Evolutionary conservation across 2,888 invertebrate species (phyloP).

Genomic region (Tipula lateralis): DNA sequence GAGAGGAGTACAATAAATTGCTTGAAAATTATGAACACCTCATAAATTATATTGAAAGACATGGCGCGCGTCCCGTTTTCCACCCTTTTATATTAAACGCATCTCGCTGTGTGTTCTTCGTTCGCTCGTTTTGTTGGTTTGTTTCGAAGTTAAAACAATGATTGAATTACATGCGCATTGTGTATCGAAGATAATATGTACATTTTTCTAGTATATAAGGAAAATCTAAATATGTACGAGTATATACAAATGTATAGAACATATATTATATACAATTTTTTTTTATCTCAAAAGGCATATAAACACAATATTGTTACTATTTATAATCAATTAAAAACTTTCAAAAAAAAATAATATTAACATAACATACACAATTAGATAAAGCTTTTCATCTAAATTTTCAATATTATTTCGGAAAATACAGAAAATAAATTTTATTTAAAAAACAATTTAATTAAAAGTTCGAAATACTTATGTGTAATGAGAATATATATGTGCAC

Average conservation of each 20-base stretch:
- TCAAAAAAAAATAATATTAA: not conserved
- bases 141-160: not conserved
- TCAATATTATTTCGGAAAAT: not conserved
- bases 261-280: not conserved
- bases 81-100: slow-evolving; percentile 9
- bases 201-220: not conserved
- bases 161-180: slow-evolving; percentile 24
- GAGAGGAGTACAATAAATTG: not conserved
- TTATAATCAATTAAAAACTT: not conserved
- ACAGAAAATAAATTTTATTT: not conserved
- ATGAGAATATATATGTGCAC: not conserved
- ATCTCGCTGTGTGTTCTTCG: not conserved
- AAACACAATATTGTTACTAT: not conserved
- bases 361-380: not conserved
- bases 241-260: not conserved
- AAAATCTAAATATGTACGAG: too few relatives aligned
- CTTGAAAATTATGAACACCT: not conserved
- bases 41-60: slow-evolving; percentile 1
- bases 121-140: not conserved
- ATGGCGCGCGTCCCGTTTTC: not conserved
- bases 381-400: not conserved
- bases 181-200: not conserved
- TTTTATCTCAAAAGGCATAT: not conserved
- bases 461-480: not conserved
- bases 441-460: not conserved